A percentile compares a stretch with the other conserved stretches of the same genome.
Evolutionary conservation across 1,140 invertebrate genomes (phyloP).

Genomic region (Acromyrmex echinatior): DNA sequence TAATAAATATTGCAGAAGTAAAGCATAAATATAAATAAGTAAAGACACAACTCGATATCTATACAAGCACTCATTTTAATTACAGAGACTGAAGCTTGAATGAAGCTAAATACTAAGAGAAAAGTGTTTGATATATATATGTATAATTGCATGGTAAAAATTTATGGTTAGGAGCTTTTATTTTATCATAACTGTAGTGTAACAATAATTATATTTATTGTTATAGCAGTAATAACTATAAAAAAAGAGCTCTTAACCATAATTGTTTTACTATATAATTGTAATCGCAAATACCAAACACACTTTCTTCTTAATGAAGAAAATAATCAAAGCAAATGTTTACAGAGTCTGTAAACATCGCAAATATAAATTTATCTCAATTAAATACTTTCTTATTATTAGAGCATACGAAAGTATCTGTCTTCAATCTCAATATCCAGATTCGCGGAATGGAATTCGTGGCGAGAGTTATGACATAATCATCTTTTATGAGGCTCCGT

Average conservation of each 20-base stretch:
- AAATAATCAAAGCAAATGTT: neutral
- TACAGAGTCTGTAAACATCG: too few relatives aligned
- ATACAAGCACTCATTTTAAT: neutral
- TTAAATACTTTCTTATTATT: neutral
- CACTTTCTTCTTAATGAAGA: neutral
- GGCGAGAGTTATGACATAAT: neutral
- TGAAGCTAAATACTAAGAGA: too few relatives aligned
- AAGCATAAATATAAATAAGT: neutral
- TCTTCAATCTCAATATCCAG: neutral
- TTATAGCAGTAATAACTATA: too few relatives aligned
- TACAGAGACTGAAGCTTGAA: neutral
- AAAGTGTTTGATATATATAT: too few relatives aligned
- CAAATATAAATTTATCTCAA: neutral
- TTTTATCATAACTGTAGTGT: too few relatives aligned
- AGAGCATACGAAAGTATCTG: neutral
- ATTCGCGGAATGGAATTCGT: conserved; percentile 8
- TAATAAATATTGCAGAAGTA: neutral
- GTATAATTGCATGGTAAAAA: too few relatives aligned
- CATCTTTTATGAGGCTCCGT: neutral
- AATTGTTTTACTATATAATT: too few relatives aligned
- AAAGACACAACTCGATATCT: neutral
- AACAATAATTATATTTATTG: too few relatives aligned
- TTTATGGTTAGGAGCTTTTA: too few relatives aligned
- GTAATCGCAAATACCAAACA: too few relatives aligned
- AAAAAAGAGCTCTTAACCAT: too few relatives aligned